phyloP scores from a whole-genome alignment of 2,797 vertebrate species.

The Myotis pilosus region DNA sequence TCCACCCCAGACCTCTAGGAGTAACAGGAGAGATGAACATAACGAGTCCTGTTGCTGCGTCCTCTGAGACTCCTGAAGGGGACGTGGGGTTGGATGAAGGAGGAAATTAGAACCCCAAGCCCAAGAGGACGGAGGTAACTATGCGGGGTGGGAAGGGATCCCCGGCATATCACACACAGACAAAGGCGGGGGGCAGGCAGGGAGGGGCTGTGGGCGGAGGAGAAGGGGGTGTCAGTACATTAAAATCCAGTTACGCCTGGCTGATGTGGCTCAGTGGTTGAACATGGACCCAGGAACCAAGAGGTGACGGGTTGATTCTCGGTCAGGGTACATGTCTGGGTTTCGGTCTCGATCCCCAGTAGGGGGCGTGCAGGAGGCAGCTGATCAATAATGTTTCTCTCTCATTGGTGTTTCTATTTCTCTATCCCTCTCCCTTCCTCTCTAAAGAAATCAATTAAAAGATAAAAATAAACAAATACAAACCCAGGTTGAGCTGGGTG shows the following conservation, averaged over 20 bases:
- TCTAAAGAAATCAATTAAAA: too few relatives aligned
- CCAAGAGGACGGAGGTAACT: background rate
- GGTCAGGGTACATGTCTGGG: too few relatives aligned
- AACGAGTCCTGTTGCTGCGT: background rate
- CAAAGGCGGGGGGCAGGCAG: background rate
- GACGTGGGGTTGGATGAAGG: background rate
- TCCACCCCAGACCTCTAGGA: background rate
- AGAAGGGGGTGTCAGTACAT: background rate
- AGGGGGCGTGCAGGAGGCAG: too few relatives aligned
- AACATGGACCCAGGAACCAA: too few relatives aligned
- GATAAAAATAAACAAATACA: too few relatives aligned
- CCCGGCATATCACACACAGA: background rate
- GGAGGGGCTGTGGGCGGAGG: background rate
- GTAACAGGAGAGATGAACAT: background rate
- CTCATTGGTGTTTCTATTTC: too few relatives aligned
- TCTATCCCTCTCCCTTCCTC: too few relatives aligned
- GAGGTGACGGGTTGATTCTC: too few relatives aligned
- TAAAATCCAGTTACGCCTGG: background rate
- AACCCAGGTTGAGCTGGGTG: fast-evolving
- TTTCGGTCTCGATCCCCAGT: too few relatives aligned
- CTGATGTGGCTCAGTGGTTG: too few relatives aligned
- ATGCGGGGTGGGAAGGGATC: background rate
- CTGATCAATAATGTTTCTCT: too few relatives aligned
- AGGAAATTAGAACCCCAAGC: background rate
- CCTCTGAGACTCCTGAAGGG: background rate